Percentiles rank a stretch among this genome's conserved stretches.
phyloP scores from a whole-genome alignment of 2,113 vertebrate genomes.

The Ctenomys sociabilis region DNA sequence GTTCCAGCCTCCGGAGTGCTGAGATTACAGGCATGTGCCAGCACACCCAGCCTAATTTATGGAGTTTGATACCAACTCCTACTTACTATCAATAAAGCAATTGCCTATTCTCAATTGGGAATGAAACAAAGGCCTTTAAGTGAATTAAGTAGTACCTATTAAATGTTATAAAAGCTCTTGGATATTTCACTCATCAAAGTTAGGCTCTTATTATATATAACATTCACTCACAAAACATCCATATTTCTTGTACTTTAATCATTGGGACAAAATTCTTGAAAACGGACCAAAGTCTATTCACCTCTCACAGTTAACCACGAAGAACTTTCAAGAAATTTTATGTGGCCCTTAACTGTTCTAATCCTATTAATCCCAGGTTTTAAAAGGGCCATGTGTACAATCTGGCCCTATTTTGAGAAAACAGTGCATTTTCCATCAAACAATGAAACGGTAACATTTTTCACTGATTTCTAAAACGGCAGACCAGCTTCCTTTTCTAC shows the following conservation, averaged over 20 bases:
- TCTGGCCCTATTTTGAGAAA: neutral
- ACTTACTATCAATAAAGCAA: neutral
- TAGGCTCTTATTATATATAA: neutral
- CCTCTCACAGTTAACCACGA: neutral
- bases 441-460: neutral
- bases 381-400: neutral
- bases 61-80: neutral
- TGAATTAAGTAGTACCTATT: neutral
- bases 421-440: conserved; percentile 32
- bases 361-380: neutral
- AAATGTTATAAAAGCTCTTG: neutral
- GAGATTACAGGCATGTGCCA: neutral
- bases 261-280: neutral
- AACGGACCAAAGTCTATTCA: neutral
- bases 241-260: neutral
- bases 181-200: neutral
- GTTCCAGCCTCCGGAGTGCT: neutral
- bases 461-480: neutral
- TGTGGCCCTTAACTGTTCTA: neutral
- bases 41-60: neutral
- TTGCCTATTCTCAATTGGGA: neutral
- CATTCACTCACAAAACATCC: neutral
- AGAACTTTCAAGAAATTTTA: neutral
- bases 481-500: conserved; percentile 22
- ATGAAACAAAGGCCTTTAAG: neutral